Percentiles rank a stretch among this genome's conserved stretches.
Evolutionary conservation across 2,888 invertebrate genomes (phyloP).

Genomic region (Ommatoiulus sabulosus): DNA sequence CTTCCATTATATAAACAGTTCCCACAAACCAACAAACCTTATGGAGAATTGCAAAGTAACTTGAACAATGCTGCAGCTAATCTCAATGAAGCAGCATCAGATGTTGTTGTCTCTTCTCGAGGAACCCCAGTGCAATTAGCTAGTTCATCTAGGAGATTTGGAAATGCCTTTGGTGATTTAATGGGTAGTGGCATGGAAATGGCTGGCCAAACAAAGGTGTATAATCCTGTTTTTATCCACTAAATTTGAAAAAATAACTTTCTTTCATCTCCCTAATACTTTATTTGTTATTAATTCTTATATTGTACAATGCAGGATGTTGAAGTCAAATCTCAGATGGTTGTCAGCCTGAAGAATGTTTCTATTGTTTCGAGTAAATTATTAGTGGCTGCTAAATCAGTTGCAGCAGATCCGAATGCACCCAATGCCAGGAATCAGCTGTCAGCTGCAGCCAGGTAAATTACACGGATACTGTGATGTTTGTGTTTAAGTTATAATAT

Average conservation of each 20-base stretch:
- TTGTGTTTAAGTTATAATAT: not conserved
- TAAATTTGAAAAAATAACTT: slow-evolving; percentile 49
- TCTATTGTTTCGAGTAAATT: slow-evolving; percentile 88
- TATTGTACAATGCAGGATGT: slow-evolving; percentile 71
- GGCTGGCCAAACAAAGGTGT: slow-evolving; percentile 80
- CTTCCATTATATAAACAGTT: slow-evolving; percentile 69
- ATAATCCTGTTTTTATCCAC: slow-evolving; percentile 32
- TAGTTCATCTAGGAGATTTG: slow-evolving; percentile 81
- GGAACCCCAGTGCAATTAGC: slow-evolving; percentile 78
- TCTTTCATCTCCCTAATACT: not conserved
- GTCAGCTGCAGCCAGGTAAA: slow-evolving; percentile 80
- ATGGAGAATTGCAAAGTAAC: slow-evolving; percentile 85
- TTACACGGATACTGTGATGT: not conserved
- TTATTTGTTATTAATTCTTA: not conserved
- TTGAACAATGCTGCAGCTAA: slow-evolving; percentile 85
- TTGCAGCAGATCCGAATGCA: slow-evolving; percentile 88
- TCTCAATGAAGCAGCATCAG: slow-evolving; percentile 85
- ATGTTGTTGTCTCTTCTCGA: slow-evolving; percentile 81
- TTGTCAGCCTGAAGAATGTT: slow-evolving; percentile 86
- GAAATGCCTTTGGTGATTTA: slow-evolving; percentile 81
- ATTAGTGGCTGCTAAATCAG: slow-evolving; percentile 86
- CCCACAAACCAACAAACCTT: slow-evolving; percentile 79
- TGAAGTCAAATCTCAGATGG: slow-evolving; percentile 83
- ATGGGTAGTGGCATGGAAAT: slow-evolving; percentile 85
- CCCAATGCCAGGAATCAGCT: slow-evolving; percentile 92